phyloP scores from a whole-genome alignment of 2,113 vertebrate genomes.

The Pseudorhombus dupliciocellatus region DNA sequence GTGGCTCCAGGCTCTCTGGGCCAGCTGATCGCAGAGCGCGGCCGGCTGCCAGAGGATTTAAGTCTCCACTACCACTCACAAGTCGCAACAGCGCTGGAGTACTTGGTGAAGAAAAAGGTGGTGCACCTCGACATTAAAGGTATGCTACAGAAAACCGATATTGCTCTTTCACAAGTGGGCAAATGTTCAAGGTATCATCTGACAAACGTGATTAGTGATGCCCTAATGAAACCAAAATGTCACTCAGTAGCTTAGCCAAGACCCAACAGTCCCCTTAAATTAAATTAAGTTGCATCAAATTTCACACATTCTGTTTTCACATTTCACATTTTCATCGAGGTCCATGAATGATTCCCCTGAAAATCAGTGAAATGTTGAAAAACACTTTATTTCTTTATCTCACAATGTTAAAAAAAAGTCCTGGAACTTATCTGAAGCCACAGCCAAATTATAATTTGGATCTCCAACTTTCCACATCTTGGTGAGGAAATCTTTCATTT shows the following conservation, averaged over 20 bases:
- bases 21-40: constrained; percentile 88
- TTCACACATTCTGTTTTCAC: not conserved
- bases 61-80: constrained; percentile 91
- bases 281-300: not conserved
- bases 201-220: not conserved
- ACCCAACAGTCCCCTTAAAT: not conserved
- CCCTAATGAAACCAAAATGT: not conserved
- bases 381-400: too few species aligned
- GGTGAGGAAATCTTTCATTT: not conserved
- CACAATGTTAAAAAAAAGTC: too few species aligned
- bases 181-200: not conserved
- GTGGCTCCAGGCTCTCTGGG: constrained; percentile 85
- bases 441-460: not conserved
- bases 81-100: constrained; percentile 86
- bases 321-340: too few species aligned
- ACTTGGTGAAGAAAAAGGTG: constrained; percentile 86
- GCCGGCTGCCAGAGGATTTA: constrained; percentile 90
- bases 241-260: too few species aligned
- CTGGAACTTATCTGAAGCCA: not conserved
- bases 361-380: too few species aligned
- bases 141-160: constrained; percentile 46
- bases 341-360: not conserved
- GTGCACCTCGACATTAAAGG: constrained; percentile 96
- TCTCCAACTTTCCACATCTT: not conserved
- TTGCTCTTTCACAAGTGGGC: not conserved